Base-by-base conservation (phyloP, 2,888 invertebrate genomes). In the Leptopilina syphax region DNA sequence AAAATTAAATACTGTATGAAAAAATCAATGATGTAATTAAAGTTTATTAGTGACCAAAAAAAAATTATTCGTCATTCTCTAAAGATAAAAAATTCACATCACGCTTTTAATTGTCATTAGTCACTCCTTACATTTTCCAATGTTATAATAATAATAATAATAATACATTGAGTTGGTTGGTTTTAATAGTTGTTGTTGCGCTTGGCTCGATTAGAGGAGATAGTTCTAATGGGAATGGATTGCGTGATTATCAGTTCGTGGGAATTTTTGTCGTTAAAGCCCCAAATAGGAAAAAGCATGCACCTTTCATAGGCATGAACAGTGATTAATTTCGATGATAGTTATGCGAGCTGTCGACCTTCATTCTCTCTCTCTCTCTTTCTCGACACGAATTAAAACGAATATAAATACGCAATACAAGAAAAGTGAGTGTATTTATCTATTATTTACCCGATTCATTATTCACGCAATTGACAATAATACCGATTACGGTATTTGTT, bases 251-350 rank as follows among this genome's bases (percentile, higher is more conserved):
- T 54, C 65, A 68, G 65, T 65, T 76, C 84, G 84, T 84, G 84
- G 79, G 84, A 84, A 81, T 83, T 78, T 82, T 84, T 78, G 80
- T 83, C 82, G 76, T 84, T 83, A 57, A 44, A 9, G 8, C 54
- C 10, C 54, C 27, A 76, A 63, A 76, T 67, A 65, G 18, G 54
- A 66, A 79, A 50, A 70, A 70, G 50, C 50, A 50, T 70, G 24
- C 27, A 50, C 47, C 24, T 50, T 70, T 70, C 1, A 44, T 13
- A 50, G 68, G 7, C 50, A 70, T 27, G 50, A 70, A 18, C 44
- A 12, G 44, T n/a, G 47, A 68, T 47, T 68, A 44, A 68, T 44
- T 44, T 68, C 7, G 8, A 68, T 9, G 44, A 68, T 68, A 68
- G 67, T 68, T 68, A 68, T 65, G 27, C 65, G 50, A 18, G 10